These are phyloP conservation scores for Meteorus sp. DNA, from an alignment of 1,140 invertebrate species.

Conservation along the genomic window DNA sequence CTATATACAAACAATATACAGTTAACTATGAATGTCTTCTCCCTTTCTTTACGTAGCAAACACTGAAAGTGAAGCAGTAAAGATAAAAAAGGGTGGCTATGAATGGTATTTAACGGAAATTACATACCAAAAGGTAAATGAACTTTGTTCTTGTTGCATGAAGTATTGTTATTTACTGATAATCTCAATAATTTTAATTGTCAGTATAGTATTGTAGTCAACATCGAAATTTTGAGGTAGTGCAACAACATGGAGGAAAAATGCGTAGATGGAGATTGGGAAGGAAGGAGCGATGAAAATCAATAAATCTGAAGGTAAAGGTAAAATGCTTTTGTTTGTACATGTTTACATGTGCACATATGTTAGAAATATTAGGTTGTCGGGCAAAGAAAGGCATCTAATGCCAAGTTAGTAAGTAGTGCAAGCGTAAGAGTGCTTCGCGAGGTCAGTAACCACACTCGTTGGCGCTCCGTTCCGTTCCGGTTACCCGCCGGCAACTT, in stretches of 20 bases:
- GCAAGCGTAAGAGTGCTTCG: constrained; percentile 59
- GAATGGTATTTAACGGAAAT: neutral
- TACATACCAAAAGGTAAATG: constrained; percentile 22
- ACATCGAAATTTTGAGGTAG: no score
- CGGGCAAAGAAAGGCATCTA: constrained; percentile 25
- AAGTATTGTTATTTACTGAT: no score
- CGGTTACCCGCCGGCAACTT: constrained; percentile 47
- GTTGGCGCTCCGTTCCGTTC: constrained; percentile 52
- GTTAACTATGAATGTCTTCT: no score
- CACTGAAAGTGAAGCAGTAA: constrained; percentile 5
- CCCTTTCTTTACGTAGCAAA: neutral
- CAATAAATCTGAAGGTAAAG: constrained; percentile 53
- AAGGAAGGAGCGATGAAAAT: constrained; percentile 1
- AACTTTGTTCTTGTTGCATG: constrained; percentile 10
- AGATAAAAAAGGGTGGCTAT: neutral
- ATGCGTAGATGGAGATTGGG: neutral
- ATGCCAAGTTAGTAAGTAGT: constrained; percentile 58
- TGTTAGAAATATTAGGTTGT: constrained; percentile 10
- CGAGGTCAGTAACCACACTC: constrained; percentile 60
- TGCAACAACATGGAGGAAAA: neutral
- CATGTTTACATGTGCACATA: no score
- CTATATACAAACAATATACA: no score
- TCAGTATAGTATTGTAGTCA: neutral
- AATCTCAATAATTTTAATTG: neutral
- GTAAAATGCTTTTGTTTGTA: no score